These are phyloP conservation scores for Sinella curviseta DNA, from an alignment of 1,140 invertebrate genomes.

Conservation along the genomic window DNA sequence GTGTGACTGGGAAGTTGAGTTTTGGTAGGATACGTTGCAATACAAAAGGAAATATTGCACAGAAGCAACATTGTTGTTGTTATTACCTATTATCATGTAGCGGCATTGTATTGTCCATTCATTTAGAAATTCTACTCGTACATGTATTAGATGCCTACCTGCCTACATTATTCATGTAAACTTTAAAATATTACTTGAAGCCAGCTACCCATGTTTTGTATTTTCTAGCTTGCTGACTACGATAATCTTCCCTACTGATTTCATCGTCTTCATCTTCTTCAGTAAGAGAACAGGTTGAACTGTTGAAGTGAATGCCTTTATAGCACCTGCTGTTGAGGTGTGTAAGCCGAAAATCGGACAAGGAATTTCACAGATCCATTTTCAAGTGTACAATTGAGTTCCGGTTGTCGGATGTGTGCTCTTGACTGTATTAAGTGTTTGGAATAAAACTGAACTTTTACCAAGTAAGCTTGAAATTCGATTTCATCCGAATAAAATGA, in stretches of 20 bases:
- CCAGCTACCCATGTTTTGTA: too few species aligned
- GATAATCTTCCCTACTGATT: too few species aligned
- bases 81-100: background rate
- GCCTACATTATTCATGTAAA: background rate
- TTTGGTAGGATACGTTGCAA: too few species aligned
- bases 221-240: too few species aligned
- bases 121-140: background rate
- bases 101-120: conserved; percentile 5
- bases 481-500: too few species aligned
- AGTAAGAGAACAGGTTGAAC: background rate
- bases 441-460: background rate
- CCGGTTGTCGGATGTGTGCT: too few species aligned
- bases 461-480: background rate
- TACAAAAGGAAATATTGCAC: background rate
- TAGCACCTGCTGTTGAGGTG: background rate
- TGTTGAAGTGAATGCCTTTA: background rate
- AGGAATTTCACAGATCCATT: background rate
- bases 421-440: background rate
- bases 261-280: background rate
- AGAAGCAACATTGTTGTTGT: background rate
- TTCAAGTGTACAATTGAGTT: too few species aligned
- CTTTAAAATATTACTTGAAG: background rate
- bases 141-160: background rate
- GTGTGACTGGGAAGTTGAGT: too few species aligned
- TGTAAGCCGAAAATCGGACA: background rate